phyloP scores from a whole-genome alignment of 2,888 invertebrate species.

The Tetramorium bicarinatum region DNA sequence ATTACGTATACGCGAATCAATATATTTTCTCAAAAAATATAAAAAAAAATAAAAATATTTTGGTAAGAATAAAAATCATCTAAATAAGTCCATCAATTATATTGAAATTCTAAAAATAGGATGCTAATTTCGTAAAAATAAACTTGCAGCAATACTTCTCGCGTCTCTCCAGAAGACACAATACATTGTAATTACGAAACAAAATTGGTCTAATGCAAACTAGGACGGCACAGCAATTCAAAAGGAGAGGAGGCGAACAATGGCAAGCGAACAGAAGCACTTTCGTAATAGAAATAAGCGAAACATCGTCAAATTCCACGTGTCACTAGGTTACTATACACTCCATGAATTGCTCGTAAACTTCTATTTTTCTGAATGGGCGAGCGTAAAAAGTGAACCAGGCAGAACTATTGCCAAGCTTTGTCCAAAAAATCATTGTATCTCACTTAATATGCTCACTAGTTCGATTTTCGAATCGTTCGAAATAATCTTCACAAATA shows the following conservation, averaged over 20 bases:
- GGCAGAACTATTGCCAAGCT: constrained; percentile 12
- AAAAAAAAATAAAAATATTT: neutral
- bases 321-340: constrained; percentile 59
- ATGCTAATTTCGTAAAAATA: neutral
- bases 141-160: constrained; percentile 1
- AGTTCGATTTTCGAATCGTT: neutral
- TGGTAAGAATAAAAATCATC: neutral
- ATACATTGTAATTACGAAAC: constrained; percentile 1
- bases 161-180: neutral
- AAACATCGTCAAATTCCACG: constrained; percentile 45
- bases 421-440: constrained; percentile 32
- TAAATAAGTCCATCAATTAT: neutral
- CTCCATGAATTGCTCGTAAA: constrained; percentile 58
- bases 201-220: constrained; percentile 34
- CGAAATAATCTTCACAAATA: neutral
- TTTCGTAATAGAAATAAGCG: constrained; percentile 49
- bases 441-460: neutral
- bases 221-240: constrained; percentile 25
- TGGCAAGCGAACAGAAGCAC: constrained; percentile 34
- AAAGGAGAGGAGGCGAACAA: constrained; percentile 19
- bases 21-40: neutral
- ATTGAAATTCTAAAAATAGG: neutral
- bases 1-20: neutral
- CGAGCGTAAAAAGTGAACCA: constrained; percentile 46
- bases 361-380: constrained; percentile 34